phyloP scores from a whole-genome alignment of 2,113 vertebrate genomes.

The Oryzias celebensis region DNA sequence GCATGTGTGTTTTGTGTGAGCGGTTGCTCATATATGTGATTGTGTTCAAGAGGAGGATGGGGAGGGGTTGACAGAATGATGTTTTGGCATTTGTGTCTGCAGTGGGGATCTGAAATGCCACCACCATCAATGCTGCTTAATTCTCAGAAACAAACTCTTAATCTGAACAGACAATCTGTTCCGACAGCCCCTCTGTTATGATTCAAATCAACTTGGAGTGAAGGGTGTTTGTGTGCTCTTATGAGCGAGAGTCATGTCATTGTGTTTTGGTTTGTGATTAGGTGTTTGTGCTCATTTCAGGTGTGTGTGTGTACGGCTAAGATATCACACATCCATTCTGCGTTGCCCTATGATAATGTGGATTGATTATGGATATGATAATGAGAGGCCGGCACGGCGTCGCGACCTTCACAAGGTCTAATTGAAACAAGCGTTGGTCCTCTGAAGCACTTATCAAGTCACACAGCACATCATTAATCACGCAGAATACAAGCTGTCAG shows the following conservation, averaged over 20 bases:
- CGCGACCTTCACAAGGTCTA: slow-evolving; percentile 97
- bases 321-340: slow-evolving; percentile 73
- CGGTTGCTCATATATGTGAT: slow-evolving; percentile 25
- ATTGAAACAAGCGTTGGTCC: slow-evolving; percentile 99
- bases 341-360: slow-evolving; percentile 97
- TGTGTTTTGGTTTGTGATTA: slow-evolving; percentile 77
- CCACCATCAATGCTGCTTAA: slow-evolving; percentile 73
- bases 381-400: slow-evolving; percentile 96
- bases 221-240: slow-evolving; percentile 75
- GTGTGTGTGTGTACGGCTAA: slow-evolving; percentile 58
- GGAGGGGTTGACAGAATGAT: slow-evolving; percentile 61
- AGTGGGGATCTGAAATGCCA: slow-evolving; percentile 75
- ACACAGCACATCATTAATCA: slow-evolving; percentile 99
- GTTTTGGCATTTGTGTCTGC: slow-evolving; percentile 75
- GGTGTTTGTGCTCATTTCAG: slow-evolving; percentile 43
- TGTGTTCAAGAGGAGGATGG: slow-evolving; percentile 32
- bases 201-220: slow-evolving; percentile 96
- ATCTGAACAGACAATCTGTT: slow-evolving; percentile 75
- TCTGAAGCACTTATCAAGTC: slow-evolving; percentile 99
- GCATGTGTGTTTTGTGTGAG: slow-evolving; percentile 13
- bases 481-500: slow-evolving; percentile 88
- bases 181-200: slow-evolving; percentile 87
- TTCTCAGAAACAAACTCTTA: slow-evolving; percentile 72
- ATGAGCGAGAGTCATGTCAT: slow-evolving; percentile 72
- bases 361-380: slow-evolving; percentile 96